Evolutionary conservation across 2,797 vertebrate species (phyloP).

Genomic region (Centroberyx gerrardi): DNA sequence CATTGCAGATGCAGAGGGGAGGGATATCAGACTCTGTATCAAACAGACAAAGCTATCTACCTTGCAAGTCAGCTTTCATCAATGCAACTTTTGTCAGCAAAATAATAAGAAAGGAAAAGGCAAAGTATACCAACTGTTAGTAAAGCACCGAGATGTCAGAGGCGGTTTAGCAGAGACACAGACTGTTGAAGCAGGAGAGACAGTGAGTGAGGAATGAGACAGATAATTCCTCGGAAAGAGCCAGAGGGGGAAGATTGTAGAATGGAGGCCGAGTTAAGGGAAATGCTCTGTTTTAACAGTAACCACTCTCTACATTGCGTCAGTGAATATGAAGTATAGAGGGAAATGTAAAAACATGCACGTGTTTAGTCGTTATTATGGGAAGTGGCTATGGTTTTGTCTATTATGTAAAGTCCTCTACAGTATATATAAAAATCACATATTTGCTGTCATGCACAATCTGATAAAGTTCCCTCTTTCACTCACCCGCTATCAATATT

Average conservation of each 20-base stretch:
- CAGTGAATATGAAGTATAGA: constrained; percentile 11
- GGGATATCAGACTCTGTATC: constrained; percentile 89
- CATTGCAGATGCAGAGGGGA: constrained; percentile 77
- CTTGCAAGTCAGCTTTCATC: constrained; percentile 99
- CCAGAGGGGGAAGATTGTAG: constrained; percentile 41
- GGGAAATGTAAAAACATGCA: constrained; percentile 29
- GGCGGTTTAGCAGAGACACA: constrained; percentile 85
- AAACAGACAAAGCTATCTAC: constrained; percentile 95
- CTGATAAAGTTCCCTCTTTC: constrained; percentile 8
- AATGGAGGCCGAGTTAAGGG: constrained; percentile 17
- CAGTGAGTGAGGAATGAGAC: constrained; percentile 27
- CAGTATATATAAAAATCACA: constrained; percentile 5
- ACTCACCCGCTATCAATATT: constrained; percentile 24
- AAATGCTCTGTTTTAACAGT: constrained; percentile 9
- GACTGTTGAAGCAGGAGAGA: constrained; percentile 81
- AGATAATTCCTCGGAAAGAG: constrained; percentile 48
- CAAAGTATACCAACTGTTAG: constrained; percentile 97
- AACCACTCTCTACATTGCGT: constrained; percentile 19
- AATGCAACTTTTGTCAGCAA: constrained; percentile 98
- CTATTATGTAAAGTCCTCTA: constrained; percentile 8
- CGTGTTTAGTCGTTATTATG: constrained; percentile 26
- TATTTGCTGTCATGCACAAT: constrained; percentile 11
- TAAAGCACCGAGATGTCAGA: constrained; percentile 91
- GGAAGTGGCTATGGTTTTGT: constrained; percentile 4
- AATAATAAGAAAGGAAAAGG: constrained; percentile 94